Percentiles rank a stretch among this genome's conserved stretches.
Evolutionary conservation across 2,888 invertebrate species (phyloP).

Genomic region (Cerastoderma edule): DNA sequence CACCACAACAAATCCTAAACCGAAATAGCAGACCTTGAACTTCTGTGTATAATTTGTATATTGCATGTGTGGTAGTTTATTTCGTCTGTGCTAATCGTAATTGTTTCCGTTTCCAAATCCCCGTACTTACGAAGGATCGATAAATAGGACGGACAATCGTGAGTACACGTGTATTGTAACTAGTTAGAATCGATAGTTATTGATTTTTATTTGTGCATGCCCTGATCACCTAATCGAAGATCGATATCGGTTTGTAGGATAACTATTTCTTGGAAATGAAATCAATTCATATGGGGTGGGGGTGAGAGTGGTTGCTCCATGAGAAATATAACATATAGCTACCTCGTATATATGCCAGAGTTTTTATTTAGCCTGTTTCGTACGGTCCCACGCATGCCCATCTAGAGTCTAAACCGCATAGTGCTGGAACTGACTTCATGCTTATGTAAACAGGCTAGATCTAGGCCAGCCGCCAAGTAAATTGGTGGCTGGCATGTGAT

Average conservation of each 20-base stretch:
- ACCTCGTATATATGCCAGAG: no score
- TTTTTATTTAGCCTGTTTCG: no score
- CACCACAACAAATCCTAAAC: not conserved
- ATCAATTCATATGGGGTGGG: not conserved
- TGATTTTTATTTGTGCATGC: not conserved
- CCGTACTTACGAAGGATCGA: not conserved
- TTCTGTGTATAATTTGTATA: not conserved
- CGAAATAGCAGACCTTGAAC: slow-evolving; percentile 1
- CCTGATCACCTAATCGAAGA: not conserved
- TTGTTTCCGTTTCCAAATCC: not conserved
- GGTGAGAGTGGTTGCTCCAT: no score
- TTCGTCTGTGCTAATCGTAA: not conserved
- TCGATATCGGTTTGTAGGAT: not conserved
- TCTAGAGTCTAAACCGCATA: no score
- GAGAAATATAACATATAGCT: no score
- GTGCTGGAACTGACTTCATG: no score
- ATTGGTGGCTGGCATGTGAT: no score
- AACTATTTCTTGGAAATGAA: not conserved
- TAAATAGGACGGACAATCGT: no score
- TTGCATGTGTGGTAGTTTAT: slow-evolving; percentile 5
- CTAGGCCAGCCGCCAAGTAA: no score
- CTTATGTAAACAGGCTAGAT: no score
- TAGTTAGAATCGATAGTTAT: not conserved
- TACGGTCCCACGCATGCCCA: no score
- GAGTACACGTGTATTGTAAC: not conserved